Conservation (phyloP, 2,797 vertebrate species). For the Clarias platycephalus region DNA sequence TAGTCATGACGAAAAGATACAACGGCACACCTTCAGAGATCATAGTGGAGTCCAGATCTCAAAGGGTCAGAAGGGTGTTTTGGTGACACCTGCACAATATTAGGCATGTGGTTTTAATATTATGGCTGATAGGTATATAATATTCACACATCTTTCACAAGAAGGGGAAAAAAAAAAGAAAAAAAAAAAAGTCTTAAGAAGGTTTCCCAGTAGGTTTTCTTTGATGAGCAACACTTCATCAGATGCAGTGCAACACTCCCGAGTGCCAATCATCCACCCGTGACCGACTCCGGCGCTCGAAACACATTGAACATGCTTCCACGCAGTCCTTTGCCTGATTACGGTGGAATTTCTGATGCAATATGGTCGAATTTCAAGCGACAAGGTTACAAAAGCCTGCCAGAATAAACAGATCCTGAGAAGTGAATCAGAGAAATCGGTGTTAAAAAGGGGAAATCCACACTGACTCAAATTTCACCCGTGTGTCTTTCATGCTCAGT, state of each 20-base stretch:
- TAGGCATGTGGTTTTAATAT: no score
- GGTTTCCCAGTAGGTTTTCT: neutral
- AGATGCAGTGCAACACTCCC: neutral
- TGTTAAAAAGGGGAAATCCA: neutral
- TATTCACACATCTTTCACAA: neutral
- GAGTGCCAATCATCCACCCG: neutral
- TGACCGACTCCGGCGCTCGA: constrained; percentile 6
- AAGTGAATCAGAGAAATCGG: neutral
- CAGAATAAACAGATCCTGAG: neutral
- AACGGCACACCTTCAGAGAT: no score
- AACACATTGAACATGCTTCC: constrained; percentile 7
- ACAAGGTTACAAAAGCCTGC: neutral
- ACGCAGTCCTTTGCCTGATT: neutral
- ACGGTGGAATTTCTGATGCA: constrained; percentile 8
- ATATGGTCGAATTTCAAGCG: neutral
- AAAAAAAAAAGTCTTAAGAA: neutral
- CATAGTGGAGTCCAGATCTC: no score
- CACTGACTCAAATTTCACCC: neutral
- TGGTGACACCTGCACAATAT: no score
- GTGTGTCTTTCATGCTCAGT: neutral
- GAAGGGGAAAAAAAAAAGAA: neutral
- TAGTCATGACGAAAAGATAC: no score
- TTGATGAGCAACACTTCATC: constrained; percentile 9
- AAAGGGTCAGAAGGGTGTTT: no score
- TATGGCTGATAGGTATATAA: no score